Conservation (phyloP, 2,113 vertebrate species). For the Orcinus orca region DNA sequence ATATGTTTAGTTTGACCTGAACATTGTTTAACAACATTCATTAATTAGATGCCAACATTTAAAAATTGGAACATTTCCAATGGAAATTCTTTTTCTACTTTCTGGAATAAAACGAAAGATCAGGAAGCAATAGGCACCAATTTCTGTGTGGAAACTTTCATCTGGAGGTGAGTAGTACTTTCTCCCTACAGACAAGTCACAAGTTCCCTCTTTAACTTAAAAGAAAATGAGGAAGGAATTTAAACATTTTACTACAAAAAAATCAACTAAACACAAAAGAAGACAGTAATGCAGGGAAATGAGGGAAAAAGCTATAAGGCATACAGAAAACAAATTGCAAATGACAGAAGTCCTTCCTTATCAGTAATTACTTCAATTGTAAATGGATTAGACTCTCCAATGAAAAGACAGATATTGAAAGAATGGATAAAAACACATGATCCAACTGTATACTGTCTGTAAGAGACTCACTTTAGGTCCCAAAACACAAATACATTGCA, state of each 20-base stretch:
- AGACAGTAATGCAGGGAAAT: not conserved
- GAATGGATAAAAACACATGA: not conserved
- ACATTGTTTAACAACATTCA: not conserved
- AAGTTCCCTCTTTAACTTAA: not conserved
- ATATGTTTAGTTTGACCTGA: not conserved
- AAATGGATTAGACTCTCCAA: not conserved
- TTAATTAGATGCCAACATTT: not conserved
- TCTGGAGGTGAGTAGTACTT: not conserved
- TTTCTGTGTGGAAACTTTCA: not conserved
- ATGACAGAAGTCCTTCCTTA: not conserved
- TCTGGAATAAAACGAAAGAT: not conserved
- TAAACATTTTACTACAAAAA: not conserved
- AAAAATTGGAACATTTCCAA: not conserved
- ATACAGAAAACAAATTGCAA: not conserved
- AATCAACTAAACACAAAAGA: not conserved
- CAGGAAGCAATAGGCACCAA: not conserved
- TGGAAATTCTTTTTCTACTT: slow-evolving; percentile 8
- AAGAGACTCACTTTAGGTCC: not conserved
- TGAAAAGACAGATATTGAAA: not conserved
- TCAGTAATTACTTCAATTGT: not conserved
- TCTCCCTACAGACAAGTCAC: not conserved
- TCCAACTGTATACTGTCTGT: not conserved
- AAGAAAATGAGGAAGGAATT: not conserved
- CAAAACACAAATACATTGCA: not conserved
- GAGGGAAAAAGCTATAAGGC: not conserved